phyloP scores from a whole-genome alignment of 2,797 vertebrate species.

The Holocentrus rufus region DNA sequence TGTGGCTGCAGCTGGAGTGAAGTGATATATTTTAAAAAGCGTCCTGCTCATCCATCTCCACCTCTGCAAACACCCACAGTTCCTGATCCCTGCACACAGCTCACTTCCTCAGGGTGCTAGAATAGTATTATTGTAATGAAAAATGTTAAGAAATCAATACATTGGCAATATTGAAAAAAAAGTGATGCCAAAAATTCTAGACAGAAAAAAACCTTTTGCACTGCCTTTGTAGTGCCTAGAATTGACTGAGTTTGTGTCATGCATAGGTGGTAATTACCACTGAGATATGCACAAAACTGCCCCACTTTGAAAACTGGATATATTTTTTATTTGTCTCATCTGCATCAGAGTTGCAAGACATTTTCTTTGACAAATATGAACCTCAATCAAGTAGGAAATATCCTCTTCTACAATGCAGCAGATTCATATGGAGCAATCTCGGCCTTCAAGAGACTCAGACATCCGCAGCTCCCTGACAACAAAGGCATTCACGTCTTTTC shows the following conservation, averaged over 20 bases:
- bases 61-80: conserved; percentile 16
- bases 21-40: conserved; percentile 49
- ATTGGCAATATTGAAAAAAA: conserved; percentile 3
- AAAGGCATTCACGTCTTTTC: background rate
- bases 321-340: background rate
- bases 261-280: background rate
- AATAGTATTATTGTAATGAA: conserved; percentile 30
- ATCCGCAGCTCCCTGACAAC: background rate
- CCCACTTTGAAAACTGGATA: background rate
- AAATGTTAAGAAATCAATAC: conserved; percentile 19
- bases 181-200: background rate
- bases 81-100: conserved; percentile 26
- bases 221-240: too few species aligned
- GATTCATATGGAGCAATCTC: background rate
- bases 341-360: background rate
- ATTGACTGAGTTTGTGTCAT: too few species aligned
- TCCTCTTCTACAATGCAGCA: too few species aligned
- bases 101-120: conserved; percentile 24
- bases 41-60: conserved; percentile 27
- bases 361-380: background rate
- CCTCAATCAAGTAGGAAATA: too few species aligned
- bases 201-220: background rate
- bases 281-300: background rate
- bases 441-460: conserved; percentile 10
- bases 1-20: background rate